Evolutionary conservation across 2,888 invertebrate genomes (phyloP).

Genomic region (Morpho achilles): DNA sequence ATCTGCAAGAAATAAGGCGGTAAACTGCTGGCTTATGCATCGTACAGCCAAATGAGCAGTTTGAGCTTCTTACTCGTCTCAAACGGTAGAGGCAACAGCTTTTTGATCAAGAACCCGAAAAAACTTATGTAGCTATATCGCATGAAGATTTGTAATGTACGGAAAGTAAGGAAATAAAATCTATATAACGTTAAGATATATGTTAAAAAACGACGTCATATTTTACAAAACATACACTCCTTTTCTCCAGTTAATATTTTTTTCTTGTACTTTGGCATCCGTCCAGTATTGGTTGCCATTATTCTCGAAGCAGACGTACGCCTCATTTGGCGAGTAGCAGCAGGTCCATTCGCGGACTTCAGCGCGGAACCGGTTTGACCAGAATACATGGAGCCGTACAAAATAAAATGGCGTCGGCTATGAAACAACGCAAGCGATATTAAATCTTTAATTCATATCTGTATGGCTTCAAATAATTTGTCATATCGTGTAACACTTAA

Average conservation of each 20-base stretch:
- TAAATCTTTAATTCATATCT: constrained; percentile 37
- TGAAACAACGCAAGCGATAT: constrained; percentile 38
- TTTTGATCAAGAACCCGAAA: too few species aligned
- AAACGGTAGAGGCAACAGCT: too few species aligned
- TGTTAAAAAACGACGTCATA: not conserved
- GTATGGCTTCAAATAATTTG: constrained; percentile 42
- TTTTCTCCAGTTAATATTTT: constrained; percentile 27
- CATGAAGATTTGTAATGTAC: too few species aligned
- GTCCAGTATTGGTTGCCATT: constrained; percentile 45
- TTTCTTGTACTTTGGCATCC: constrained; percentile 35
- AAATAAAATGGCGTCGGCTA: constrained; percentile 53
- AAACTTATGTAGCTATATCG: too few species aligned
- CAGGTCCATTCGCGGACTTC: constrained; percentile 69
- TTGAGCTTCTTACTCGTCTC: too few species aligned
- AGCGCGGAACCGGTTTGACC: constrained; percentile 69
- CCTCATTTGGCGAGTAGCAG: constrained; percentile 68
- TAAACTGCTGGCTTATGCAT: too few species aligned
- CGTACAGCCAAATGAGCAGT: too few species aligned
- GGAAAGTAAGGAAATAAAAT: too few species aligned
- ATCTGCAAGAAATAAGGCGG: too few species aligned
- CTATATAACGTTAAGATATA: too few species aligned
- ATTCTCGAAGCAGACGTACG: constrained; percentile 59
- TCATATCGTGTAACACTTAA: constrained; percentile 33
- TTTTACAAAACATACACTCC: constrained; percentile 1
- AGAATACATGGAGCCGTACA: constrained; percentile 63